phyloP scores from a whole-genome alignment of 2,113 vertebrate species.

The Malurus alboscapulatus region DNA sequence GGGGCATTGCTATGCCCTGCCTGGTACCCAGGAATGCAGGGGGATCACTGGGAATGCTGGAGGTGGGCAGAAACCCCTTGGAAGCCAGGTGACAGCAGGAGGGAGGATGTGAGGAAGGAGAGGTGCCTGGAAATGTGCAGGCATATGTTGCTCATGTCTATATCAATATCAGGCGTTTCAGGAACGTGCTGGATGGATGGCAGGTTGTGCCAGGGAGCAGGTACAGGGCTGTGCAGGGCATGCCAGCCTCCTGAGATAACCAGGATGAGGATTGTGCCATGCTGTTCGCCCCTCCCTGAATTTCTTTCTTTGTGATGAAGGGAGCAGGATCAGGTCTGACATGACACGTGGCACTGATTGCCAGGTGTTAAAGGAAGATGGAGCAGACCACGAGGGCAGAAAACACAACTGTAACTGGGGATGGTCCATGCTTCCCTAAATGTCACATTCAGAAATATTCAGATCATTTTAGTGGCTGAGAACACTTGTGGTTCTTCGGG shows the following conservation, averaged over 20 bases:
- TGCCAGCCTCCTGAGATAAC: background rate
- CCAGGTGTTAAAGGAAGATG: accelerated
- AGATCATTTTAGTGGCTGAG: background rate
- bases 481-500: background rate
- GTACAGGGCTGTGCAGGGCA: accelerated
- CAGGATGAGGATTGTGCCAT: background rate
- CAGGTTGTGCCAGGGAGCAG: background rate
- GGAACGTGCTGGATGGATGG: accelerated
- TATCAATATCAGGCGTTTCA: accelerated
- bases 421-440: background rate
- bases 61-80: background rate
- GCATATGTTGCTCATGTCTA: accelerated
- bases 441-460: background rate
- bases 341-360: accelerated
- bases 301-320: background rate
- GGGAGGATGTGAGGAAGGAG: background rate
- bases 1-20: background rate
- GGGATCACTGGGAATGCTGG: background rate
- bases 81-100: background rate
- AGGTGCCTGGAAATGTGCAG: background rate
- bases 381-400: background rate
- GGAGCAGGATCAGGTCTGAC: background rate
- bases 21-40: background rate
- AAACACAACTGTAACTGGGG: background rate
- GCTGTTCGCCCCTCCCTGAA: accelerated